These are phyloP conservation scores for Vesta saturnalis DNA, from an alignment of 2,888 invertebrate species.

Conservation along the genomic window DNA sequence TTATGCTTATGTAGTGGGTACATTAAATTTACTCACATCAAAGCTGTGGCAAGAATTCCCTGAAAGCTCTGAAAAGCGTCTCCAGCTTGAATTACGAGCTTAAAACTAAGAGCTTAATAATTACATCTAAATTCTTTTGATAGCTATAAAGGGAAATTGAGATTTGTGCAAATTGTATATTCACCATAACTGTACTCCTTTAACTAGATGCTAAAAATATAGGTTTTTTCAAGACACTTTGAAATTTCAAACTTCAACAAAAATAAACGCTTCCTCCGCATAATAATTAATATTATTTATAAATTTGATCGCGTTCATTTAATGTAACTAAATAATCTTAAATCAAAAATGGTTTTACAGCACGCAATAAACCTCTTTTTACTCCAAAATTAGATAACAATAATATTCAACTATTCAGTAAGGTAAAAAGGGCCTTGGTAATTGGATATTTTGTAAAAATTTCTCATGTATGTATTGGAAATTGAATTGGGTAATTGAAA, in stretches of 20 bases:
- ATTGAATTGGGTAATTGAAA: not conserved
- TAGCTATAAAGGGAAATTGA: conserved; percentile 55
- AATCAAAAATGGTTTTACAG: conserved; percentile 23
- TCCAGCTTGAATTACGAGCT: conserved; percentile 53
- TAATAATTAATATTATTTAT: too few species aligned
- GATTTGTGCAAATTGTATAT: conserved; percentile 51
- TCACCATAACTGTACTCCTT: conserved; percentile 15
- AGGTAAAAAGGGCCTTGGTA: too few species aligned
- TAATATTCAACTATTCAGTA: too few species aligned
- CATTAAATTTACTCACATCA: conserved; percentile 58
- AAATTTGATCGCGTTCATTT: conserved; percentile 32
- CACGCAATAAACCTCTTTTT: too few species aligned
- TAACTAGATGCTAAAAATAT: conserved; percentile 25
- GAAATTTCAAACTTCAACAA: too few species aligned
- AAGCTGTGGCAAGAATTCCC: conserved; percentile 55
- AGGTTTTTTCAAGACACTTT: conserved; percentile 12
- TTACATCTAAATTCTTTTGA: conserved; percentile 60
- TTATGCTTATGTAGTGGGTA: conserved; percentile 51
- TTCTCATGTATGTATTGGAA: conserved; percentile 15
- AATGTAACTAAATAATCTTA: conserved; percentile 32
- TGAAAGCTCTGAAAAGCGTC: conserved; percentile 55
- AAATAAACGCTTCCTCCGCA: too few species aligned
- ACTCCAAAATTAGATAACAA: too few species aligned
- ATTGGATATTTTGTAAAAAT: conserved; percentile 27
- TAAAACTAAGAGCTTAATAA: conserved; percentile 57